phyloP scores from a whole-genome alignment of 2,797 vertebrate genomes.

The Melopsittacus undulatus region DNA sequence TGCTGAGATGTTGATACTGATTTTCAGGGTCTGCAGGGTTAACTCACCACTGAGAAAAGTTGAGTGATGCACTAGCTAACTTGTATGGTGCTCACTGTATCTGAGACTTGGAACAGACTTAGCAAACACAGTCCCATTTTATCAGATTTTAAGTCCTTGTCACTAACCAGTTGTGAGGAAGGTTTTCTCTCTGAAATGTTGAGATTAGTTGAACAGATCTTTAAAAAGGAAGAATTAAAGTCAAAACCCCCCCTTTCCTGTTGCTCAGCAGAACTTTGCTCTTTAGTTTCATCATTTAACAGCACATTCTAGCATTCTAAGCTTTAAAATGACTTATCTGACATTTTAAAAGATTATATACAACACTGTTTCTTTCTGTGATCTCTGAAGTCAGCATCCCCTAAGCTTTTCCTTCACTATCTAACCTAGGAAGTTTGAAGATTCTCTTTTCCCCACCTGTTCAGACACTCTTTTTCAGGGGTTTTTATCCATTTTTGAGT shows the following conservation, averaged over 20 bases:
- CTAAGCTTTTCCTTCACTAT: not conserved
- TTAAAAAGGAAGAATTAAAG: not conserved
- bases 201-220: not conserved
- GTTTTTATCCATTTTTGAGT: not conserved
- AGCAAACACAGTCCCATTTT: not conserved
- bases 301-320: not conserved
- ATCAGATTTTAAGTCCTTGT: not conserved
- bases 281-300: not conserved
- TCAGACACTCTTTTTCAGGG: not conserved
- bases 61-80: not conserved
- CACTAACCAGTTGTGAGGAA: not conserved
- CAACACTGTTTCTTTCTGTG: not conserved
- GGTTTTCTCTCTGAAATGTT: not conserved
- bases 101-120: not conserved
- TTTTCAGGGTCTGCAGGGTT: not conserved
- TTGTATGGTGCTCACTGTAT: not conserved
- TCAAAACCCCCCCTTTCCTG: accelerated
- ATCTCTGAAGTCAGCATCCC: not conserved
- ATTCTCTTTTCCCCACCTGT: not conserved
- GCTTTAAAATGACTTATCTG: not conserved
- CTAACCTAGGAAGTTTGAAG: not conserved
- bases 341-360: not conserved
- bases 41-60: not conserved
- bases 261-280: not conserved
- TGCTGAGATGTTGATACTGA: not conserved